Base-by-base conservation (phyloP, 2,113 vertebrate genomes). In the Calonectris borealis region DNA sequence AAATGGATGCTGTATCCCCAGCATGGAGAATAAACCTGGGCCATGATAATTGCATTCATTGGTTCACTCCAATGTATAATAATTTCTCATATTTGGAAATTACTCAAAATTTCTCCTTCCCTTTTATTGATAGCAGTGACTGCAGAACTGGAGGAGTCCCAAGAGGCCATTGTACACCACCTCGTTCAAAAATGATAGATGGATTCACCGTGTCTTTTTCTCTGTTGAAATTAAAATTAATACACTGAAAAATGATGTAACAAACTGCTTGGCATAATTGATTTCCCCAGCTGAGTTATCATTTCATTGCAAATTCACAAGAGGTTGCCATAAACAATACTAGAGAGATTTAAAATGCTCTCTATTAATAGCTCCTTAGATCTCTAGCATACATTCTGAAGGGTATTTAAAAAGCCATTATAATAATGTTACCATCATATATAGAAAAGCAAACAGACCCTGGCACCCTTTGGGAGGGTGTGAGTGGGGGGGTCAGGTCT, bases 271-370 rank as follows among this genome's bases (percentile, higher is more conserved):
- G 82, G 73, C 44, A 15, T 76, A 77, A 91, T 61, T 88, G 85
- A 91, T 95, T 89, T 82, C 92, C 89, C 79, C 94, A 61, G 82
- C 84, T 88, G 89, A 96, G 82, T 40, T 58, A 65, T 94, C 71
- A 8, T 54, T 36, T 15, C 68, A 1, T 19, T 44, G 82, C 54
- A 34, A 85, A 87, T 8, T 40, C 94, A 54, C 94, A 20, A 72
- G 91, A 38, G 87, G 87, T 90, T 60, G 91, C 94, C 84, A 80
- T 10, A 46, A 91, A 91, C 84, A 52, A 61, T n/a, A 65, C 82
- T 76, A n/a, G 78, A 49, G 90, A 93, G 86, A 65, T 48, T 79
- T 38, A 38, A 52, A 57, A 48, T 10, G 0, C 70, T 40, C 46
- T 34, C 83, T 49, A 27, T 17, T 88, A 75, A 95, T 1, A 75